Evolutionary conservation across 92 coral and sea anemone species (phyloP).

Genomic region (Umimayanthus kanabou): DNA sequence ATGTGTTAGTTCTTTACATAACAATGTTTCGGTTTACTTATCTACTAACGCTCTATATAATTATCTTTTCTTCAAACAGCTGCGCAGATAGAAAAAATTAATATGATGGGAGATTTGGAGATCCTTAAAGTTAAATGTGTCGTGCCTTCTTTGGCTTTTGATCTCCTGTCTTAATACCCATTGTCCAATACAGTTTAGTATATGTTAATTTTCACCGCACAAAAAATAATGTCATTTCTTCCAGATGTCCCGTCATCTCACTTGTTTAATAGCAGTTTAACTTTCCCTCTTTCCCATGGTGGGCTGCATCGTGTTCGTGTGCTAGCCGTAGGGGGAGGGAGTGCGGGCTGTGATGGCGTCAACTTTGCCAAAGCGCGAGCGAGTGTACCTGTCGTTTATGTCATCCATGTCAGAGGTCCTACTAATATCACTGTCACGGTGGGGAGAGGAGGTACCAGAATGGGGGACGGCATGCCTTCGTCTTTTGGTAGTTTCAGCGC

Average conservation of each 20-base stretch:
- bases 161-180: too few relatives aligned
- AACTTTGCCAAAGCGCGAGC: not conserved
- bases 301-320: slow-evolving; percentile 17
- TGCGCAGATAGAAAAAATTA: too few relatives aligned
- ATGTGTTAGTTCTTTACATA: too few relatives aligned
- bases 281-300: not conserved
- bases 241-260: not conserved
- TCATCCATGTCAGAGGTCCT: not conserved
- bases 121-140: too few relatives aligned
- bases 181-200: too few relatives aligned
- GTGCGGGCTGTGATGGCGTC: slow-evolving; percentile 12
- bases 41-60: too few relatives aligned
- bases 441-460: slow-evolving; percentile 17
- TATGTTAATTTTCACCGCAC: too few relatives aligned
- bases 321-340: slow-evolving; percentile 35
- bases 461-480: not conserved
- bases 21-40: too few relatives aligned
- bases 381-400: not conserved
- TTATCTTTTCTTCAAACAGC: too few relatives aligned
- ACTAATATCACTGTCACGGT: not conserved
- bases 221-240: not conserved
- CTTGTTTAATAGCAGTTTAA: not conserved
- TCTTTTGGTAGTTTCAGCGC: not conserved
- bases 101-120: too few relatives aligned
- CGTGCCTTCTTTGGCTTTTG: too few relatives aligned